Conservation (phyloP, 2,113 vertebrate genomes). For the Sphaerodactylus townsendi region DNA sequence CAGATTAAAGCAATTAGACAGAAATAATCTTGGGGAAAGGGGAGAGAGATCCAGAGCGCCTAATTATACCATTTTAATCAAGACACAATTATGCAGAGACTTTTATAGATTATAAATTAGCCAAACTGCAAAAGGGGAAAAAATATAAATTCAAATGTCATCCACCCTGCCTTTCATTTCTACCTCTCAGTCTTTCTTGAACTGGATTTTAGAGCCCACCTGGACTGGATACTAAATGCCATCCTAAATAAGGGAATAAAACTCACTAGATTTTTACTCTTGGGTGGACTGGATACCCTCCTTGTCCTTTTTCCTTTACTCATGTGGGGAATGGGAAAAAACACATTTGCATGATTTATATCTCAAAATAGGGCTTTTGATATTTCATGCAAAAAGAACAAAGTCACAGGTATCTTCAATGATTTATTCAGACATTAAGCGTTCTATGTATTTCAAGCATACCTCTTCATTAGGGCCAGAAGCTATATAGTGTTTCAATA, state of each 20-base stretch:
- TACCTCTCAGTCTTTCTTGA: conserved; percentile 51
- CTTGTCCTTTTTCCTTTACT: neutral
- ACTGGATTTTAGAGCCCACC: conserved; percentile 47
- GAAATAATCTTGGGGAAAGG: conserved; percentile 70
- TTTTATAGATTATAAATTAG: conserved; percentile 63
- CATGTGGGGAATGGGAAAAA: neutral
- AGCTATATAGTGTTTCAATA: neutral
- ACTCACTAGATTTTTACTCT: neutral
- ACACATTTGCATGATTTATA: neutral
- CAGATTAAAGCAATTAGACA: conserved; percentile 76
- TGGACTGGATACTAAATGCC: conserved; percentile 11
- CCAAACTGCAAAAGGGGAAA: conserved; percentile 56
- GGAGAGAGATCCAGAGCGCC: conserved; percentile 65
- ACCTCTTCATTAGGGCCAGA: neutral
- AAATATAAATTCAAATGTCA: conserved; percentile 47
- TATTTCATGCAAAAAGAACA: neutral
- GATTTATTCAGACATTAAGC: neutral
- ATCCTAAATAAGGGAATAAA: neutral
- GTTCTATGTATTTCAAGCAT: neutral
- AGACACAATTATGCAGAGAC: conserved; percentile 61
- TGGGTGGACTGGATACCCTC: neutral
- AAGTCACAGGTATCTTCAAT: neutral
- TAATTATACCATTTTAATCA: conserved; percentile 70
- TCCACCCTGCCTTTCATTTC: conserved; percentile 63
- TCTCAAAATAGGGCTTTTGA: neutral